Evolutionary conservation across 2,797 vertebrate species (phyloP).

Genomic region (Tapirus indicus): DNA sequence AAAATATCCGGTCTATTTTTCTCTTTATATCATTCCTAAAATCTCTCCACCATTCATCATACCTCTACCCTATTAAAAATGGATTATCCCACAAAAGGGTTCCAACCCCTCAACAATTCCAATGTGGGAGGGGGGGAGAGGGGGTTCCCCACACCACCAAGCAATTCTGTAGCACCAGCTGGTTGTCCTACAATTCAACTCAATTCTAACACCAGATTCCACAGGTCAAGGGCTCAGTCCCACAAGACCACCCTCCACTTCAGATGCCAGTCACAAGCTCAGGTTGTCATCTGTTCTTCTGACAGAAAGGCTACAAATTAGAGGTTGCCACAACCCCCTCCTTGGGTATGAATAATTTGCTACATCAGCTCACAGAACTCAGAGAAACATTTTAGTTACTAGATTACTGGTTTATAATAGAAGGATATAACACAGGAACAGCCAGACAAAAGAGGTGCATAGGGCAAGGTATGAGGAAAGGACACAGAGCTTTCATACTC

Average conservation of each 20-base stretch:
- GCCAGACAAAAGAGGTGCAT: background rate
- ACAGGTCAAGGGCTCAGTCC: background rate
- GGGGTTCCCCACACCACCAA: background rate
- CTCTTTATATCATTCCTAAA: background rate
- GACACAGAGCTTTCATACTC: background rate
- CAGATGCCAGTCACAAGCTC: background rate
- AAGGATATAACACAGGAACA: background rate
- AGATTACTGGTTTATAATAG: background rate
- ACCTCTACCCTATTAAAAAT: constrained; percentile 23
- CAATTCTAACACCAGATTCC: background rate
- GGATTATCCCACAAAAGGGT: background rate
- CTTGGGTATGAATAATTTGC: background rate
- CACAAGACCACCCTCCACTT: background rate
- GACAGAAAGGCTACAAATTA: background rate
- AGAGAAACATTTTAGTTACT: background rate
- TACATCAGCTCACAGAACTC: background rate
- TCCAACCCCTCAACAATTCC: background rate
- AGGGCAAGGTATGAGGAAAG: background rate
- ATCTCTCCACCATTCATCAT: background rate
- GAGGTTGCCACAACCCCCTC: background rate
- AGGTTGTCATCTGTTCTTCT: background rate
- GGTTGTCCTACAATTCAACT: background rate
- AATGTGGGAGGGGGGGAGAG: background rate
- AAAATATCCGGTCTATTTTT: background rate
- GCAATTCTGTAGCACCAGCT: background rate